phyloP scores from a whole-genome alignment of 1,140 invertebrate species.

The Idris sp. region DNA sequence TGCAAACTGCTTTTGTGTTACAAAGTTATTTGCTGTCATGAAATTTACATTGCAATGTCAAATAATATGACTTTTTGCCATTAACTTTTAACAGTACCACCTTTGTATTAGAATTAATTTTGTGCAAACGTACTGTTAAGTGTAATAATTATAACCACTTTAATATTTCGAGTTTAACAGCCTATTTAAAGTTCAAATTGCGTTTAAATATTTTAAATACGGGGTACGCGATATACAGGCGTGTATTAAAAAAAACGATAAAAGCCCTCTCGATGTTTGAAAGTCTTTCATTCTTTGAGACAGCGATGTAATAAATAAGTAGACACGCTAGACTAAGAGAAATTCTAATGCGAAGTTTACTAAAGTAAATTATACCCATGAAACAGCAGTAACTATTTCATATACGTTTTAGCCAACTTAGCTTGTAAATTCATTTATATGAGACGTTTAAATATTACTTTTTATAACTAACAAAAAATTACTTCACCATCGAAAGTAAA shows the following conservation, averaged over 20 bases:
- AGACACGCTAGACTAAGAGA: constrained; percentile 9
- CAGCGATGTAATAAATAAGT: constrained; percentile 21
- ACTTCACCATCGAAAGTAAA: background rate
- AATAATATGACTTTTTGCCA: constrained; percentile 22
- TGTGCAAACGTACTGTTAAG: constrained; percentile 21
- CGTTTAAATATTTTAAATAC: constrained; percentile 33
- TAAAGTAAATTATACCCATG: constrained; percentile 10
- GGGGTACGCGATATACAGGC: constrained; percentile 8
- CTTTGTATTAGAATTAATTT: constrained; percentile 16
- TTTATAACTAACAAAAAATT: background rate
- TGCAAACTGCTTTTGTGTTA: no score
- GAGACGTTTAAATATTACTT: background rate
- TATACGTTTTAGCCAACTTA: background rate
- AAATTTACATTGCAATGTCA: constrained; percentile 35
- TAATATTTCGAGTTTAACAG: constrained; percentile 26
- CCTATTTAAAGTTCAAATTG: constrained; percentile 20
- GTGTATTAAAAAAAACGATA: constrained; percentile 24
- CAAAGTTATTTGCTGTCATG: no score
- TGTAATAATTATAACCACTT: constrained; percentile 37
- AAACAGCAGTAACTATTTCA: background rate
- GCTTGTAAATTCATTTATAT: background rate
- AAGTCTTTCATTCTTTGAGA: constrained; percentile 10
- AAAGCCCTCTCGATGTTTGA: constrained; percentile 9
- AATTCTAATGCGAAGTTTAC: constrained; percentile 10
- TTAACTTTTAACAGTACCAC: constrained; percentile 9